Evolutionary conservation across 2,888 invertebrate species (phyloP).

Genomic region (Agrotis ipsilon): DNA sequence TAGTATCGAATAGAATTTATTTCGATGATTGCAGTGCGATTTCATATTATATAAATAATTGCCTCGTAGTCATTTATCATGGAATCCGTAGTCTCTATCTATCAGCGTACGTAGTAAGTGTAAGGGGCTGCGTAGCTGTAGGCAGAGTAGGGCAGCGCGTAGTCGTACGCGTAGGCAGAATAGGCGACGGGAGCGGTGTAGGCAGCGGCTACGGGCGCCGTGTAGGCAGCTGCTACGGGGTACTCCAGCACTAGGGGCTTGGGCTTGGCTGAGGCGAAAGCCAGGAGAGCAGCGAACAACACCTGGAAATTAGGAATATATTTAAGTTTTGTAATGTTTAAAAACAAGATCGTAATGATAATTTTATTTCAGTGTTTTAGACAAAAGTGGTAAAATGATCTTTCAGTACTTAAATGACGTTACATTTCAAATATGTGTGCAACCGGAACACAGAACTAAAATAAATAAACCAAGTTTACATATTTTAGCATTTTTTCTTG

Average conservation of each 20-base stretch:
- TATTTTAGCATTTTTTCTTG: no score
- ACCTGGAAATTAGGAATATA: conserved; percentile 71
- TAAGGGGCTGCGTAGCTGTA: conserved; percentile 82
- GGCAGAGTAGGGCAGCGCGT: conserved; percentile 78
- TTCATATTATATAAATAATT: conserved; percentile 31
- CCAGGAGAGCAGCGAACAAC: conserved; percentile 89
- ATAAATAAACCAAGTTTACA: no score
- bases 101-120: conserved; percentile 82
- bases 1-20: conserved; percentile 47
- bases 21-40: conserved; percentile 37
- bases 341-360: no score
- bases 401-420: background rate
- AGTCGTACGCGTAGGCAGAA: conserved; percentile 79
- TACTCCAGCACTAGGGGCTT: conserved; percentile 85
- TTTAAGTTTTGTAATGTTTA: no score
- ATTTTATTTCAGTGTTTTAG: no score
- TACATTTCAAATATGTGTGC: no score
- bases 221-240: conserved; percentile 82
- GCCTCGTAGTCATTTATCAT: conserved; percentile 6
- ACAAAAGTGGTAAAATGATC: background rate
- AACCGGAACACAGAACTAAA: no score
- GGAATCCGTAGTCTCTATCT: background rate
- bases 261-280: conserved; percentile 89
- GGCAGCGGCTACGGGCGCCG: conserved; percentile 86
- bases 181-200: conserved; percentile 88